Evolutionary conservation across 2,797 vertebrate species (phyloP).

Genomic region (Helostoma temminkii): DNA sequence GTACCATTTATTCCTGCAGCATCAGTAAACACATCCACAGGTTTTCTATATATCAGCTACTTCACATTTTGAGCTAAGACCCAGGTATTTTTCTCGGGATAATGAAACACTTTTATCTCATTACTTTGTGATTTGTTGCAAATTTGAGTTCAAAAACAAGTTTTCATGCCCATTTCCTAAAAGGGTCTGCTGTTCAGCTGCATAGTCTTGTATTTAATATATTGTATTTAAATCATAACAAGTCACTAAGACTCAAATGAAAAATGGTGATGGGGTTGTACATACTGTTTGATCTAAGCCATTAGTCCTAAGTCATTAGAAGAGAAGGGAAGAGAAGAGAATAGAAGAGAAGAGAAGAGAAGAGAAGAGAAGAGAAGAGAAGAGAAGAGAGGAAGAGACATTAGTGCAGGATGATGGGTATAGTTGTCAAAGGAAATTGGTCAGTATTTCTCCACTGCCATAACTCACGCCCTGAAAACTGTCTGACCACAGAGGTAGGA

Average conservation of each 20-base stretch:
- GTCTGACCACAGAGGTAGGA: constrained; percentile 51
- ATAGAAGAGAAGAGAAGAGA: not conserved
- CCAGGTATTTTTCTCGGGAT: not conserved
- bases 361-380: not conserved
- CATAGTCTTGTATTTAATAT: not conserved
- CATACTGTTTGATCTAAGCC: too few species aligned
- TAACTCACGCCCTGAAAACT: constrained; percentile 56
- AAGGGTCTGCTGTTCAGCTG: not conserved
- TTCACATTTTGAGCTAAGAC: too few species aligned
- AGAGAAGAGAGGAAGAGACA: constrained; percentile 9
- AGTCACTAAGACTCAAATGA: not conserved
- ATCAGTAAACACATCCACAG: too few species aligned
- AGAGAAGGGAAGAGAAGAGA: not conserved
- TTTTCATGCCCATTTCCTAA: not conserved
- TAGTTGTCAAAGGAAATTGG: constrained; percentile 62
- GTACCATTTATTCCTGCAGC: too few species aligned
- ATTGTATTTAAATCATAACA: not conserved
- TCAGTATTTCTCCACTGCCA: constrained; percentile 53
- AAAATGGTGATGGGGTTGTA: not conserved
- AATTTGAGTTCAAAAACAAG: not conserved
- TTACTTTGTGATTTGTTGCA: not conserved
- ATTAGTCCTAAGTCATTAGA: not conserved
- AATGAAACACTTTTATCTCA: not conserved
- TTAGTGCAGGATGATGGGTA: constrained; percentile 45
- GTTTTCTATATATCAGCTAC: not conserved